Evolutionary conservation across 2,797 vertebrate species (phyloP).

Genomic region (Vespertilio murinus): DNA sequence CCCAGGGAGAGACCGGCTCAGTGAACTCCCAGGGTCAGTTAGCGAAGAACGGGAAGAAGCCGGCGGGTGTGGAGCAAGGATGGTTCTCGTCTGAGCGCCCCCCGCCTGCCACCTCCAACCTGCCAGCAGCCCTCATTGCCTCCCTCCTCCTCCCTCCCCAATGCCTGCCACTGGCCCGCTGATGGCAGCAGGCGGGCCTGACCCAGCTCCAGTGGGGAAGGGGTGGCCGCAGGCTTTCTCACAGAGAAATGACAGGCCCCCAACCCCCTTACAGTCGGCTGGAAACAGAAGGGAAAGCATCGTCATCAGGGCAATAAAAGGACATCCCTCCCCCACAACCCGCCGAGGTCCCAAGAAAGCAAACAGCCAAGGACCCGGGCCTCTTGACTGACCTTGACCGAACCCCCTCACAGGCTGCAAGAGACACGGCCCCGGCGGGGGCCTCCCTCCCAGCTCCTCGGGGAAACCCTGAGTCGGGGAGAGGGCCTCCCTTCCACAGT

Average conservation of each 20-base stretch:
- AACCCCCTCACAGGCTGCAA: slow-evolving; percentile 49
- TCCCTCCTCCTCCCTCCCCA: not conserved
- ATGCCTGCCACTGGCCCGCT: not conserved
- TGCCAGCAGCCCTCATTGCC: not conserved
- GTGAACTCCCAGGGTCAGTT: not conserved
- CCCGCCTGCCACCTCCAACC: not conserved
- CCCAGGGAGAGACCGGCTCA: slow-evolving; percentile 55
- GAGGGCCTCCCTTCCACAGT: slow-evolving; percentile 80
- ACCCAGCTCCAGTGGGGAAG: not conserved
- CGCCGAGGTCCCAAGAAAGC: slow-evolving; percentile 28
- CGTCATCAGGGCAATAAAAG: slow-evolving; percentile 49
- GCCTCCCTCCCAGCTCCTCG: slow-evolving; percentile 71
- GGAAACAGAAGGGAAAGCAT: not conserved
- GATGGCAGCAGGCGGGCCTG: not conserved
- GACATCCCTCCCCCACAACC: not conserved
- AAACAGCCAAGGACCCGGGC: not conserved
- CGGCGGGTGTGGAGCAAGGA: rapidly evolving
- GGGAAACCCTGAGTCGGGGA: slow-evolving; percentile 62
- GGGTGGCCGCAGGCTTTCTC: slow-evolving; percentile 67
- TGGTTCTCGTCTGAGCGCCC: not conserved
- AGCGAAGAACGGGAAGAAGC: not conserved
- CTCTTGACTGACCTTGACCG: not conserved
- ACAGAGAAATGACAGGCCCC: slow-evolving; percentile 76
- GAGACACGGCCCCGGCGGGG: slow-evolving; percentile 20
- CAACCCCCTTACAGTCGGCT: not conserved